Evolutionary conservation across 2,113 vertebrate species (phyloP).

Genomic region (Budorcas taxicolor): DNA sequence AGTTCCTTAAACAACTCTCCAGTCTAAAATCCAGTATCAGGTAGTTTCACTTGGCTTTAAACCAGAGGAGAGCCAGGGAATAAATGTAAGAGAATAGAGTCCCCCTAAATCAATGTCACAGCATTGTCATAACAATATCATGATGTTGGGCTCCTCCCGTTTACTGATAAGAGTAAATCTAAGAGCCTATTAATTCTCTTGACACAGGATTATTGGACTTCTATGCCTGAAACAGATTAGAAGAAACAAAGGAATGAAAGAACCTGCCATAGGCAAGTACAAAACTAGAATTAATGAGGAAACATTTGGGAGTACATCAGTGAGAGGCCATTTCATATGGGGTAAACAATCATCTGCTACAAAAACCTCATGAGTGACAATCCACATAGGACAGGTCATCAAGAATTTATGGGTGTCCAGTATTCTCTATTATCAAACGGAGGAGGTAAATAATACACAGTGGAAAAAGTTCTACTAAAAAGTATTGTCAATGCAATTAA

Average conservation of each 20-base stretch:
- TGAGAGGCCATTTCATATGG: background rate
- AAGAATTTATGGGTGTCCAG: background rate
- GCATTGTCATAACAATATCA: background rate
- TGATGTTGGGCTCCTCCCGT: background rate
- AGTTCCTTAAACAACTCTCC: background rate
- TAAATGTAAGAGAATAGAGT: background rate
- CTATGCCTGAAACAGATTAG: background rate
- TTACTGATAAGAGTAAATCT: background rate
- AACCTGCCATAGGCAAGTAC: background rate
- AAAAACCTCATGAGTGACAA: background rate
- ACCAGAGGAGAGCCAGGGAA: background rate
- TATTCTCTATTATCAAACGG: background rate
- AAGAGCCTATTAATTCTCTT: background rate
- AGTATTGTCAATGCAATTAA: background rate
- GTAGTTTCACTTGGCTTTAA: slow-evolving; percentile 18
- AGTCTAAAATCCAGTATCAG: background rate
- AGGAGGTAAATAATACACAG: background rate
- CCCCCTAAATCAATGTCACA: background rate
- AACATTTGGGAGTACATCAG: background rate
- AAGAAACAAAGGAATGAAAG: background rate
- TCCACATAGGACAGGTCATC: background rate
- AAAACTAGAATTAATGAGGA: background rate
- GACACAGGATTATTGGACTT: background rate
- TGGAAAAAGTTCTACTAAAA: background rate
- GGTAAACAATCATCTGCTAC: background rate